Evolutionary conservation across 1,140 invertebrate genomes (phyloP), one percentile per base, ranked within the genome.

Genomic region (Glomeris maerens): DNA sequence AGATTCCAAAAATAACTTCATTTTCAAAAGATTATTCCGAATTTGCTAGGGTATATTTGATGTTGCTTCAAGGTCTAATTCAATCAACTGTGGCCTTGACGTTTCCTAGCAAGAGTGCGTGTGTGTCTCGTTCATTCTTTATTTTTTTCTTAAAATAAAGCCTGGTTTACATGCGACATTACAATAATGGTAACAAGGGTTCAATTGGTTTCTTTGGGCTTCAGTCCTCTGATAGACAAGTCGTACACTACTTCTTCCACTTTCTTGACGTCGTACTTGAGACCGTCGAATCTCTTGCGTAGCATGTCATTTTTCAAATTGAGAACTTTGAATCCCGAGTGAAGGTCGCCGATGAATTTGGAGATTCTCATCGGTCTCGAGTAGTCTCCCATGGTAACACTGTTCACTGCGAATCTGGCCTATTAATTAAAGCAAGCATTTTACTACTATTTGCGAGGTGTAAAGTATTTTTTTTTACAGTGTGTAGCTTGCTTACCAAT

Each of bases 241-340:
- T 95, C 90, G 61, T 93, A 95, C 5, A 95, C 87, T 2, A 95
- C 83, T 70, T 94, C 88, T 63, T 94, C 90, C 26, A 92, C 84
- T 67, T 93, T 94, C 65, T 93, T 93, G 2, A 93, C 78, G 60
- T 92, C 86, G 61, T 94, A 94, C 60, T 95, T 94, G 0, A 95
- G 68, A 1, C 74, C 82, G 70, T 95, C 91, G 63, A 86, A 94
- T 47, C 82, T 73, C 64, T 91, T 92, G 26, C 90, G 71, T 14
- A 95, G 67, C 22, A 75, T 74, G 63, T 94, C 89, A 68, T 94
- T 95, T 65, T 94, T 94, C 20, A 94, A 71, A 64, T 91, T 93
- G 14, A 95, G 64, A 27, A 94, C 68, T 58, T 80, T 73, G 65
- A 93, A 94, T 7, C 89, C 89, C 22, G 84, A 78, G 62, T 89